A percentile compares a stretch with the other conserved stretches of the same genome.
These are phyloP conservation scores for Beris morrisii DNA, from an alignment of 2,888 invertebrate genomes.

Conservation along the genomic window DNA sequence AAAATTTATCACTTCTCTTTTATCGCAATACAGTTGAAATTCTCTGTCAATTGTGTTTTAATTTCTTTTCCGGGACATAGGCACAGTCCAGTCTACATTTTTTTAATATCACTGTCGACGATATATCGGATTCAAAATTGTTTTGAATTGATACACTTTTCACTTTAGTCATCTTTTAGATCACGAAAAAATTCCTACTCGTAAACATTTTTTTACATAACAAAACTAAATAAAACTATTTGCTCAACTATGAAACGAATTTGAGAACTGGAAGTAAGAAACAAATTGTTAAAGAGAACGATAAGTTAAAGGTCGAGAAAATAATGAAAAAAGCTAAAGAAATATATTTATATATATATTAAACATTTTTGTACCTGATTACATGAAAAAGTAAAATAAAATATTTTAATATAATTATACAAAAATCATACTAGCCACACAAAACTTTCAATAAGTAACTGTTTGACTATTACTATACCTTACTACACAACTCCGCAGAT, in stretches of 20 bases:
- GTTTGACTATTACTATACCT: constrained; percentile 8
- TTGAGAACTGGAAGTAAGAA: constrained; percentile 1
- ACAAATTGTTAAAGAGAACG: constrained; percentile 1
- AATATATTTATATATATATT: constrained; percentile 22
- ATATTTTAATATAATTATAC: constrained; percentile 34
- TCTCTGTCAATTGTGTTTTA: too few relatives aligned
- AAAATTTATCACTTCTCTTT: too few relatives aligned
- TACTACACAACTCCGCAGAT: background rate
- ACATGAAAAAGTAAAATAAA: constrained; percentile 29
- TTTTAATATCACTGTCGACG: too few relatives aligned
- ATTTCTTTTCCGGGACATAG: too few relatives aligned
- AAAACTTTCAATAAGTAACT: constrained; percentile 25
- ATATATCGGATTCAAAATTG: too few relatives aligned
- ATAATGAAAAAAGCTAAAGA: constrained; percentile 13
- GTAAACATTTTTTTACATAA: too few relatives aligned
- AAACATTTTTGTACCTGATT: constrained; percentile 32
- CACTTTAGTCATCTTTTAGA: too few relatives aligned
- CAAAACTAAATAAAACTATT: background rate
- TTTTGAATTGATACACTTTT: too few relatives aligned
- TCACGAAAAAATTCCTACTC: too few relatives aligned
- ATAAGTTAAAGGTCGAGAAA: background rate
- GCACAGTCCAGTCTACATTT: too few relatives aligned
- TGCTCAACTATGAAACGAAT: background rate
- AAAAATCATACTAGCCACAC: constrained; percentile 19
- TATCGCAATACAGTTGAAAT: too few relatives aligned